Evolutionary conservation across 1,140 invertebrate species (phyloP), one percentile per base, ranked within the genome.

Genomic region (Vanessa tameamea): DNA sequence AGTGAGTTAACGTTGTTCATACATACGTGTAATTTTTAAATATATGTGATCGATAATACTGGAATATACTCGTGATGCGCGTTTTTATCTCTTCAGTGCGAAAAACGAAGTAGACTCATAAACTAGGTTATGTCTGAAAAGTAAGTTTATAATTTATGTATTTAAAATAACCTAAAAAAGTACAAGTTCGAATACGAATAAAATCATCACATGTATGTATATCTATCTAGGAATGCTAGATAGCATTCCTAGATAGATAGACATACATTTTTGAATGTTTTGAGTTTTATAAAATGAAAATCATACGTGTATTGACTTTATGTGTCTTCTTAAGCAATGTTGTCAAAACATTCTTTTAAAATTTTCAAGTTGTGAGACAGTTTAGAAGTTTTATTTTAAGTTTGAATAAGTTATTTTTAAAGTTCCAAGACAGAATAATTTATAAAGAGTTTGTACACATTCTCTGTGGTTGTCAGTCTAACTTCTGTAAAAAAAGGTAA

Each of bases 71-170:
- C n/a, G 57, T 61, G 13, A 31, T 61, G 23, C 7, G 57, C 5
- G 14, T 14, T 37, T 61, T 13, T 4, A 5, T 31, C 13, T 37
- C 13, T 43, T 37, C 23, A 61, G 57, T 31, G 11, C 31, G 20
- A 61, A 31, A 11, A 31, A n/a, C 26, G 13, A 51, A 14, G 9
- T 12, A 13, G 37, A 23, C 7, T n/a, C n/a, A 6, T 26, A 59
- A 59, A 59, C n/a, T 69, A 55, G 66, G 51, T 68, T 68, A 69
- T 69, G 67, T 26, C 37, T 47, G 43, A 69, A 47, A 69, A 69
- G 67, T 69, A 59, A 69, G 67, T 61, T 57, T 20, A 57, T 13
- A 9, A 3, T 23, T 61, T 61, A 26, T 26, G 9, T 43, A 43
- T 43, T 43, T 43, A 8, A 43, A 8, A 43, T 43, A 11, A 43